Conservation (phyloP, 2,113 vertebrate genomes). For the Murina feae region DNA sequence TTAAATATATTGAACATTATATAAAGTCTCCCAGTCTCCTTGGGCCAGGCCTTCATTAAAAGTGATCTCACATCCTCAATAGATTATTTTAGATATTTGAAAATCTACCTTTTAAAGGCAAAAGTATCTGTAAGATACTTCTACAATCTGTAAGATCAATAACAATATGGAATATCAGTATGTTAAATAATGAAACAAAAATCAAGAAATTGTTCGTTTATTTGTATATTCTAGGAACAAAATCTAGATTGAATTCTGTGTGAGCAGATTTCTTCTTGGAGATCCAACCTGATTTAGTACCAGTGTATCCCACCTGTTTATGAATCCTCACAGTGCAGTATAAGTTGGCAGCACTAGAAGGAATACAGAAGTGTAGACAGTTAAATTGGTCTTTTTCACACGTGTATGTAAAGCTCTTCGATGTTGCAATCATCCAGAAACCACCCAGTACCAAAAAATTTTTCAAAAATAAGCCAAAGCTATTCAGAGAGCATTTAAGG, state of each 20-base stretch:
- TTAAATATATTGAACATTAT: neutral
- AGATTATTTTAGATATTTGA: neutral
- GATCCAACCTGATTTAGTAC: neutral
- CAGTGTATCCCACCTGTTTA: neutral
- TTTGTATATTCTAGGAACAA: neutral
- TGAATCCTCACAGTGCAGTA: neutral
- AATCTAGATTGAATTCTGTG: neutral
- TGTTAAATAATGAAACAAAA: slow-evolving; percentile 12
- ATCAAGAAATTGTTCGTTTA: neutral
- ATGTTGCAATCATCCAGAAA: neutral
- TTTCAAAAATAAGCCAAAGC: neutral
- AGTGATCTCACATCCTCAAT: neutral
- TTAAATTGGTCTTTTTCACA: slow-evolving; percentile 13
- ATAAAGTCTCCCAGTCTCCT: neutral
- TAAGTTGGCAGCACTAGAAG: neutral
- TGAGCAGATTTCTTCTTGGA: neutral
- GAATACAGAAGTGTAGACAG: neutral
- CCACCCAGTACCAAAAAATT: neutral
- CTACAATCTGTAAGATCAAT: neutral
- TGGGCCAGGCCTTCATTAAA: neutral
- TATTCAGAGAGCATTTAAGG: neutral
- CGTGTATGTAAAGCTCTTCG: neutral
- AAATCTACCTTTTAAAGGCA: neutral
- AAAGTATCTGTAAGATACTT: neutral
- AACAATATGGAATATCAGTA: neutral